Percentiles rank a stretch among this genome's conserved stretches.
Conservation (phyloP, 2,113 vertebrate genomes). For the Micromys minutus region DNA sequence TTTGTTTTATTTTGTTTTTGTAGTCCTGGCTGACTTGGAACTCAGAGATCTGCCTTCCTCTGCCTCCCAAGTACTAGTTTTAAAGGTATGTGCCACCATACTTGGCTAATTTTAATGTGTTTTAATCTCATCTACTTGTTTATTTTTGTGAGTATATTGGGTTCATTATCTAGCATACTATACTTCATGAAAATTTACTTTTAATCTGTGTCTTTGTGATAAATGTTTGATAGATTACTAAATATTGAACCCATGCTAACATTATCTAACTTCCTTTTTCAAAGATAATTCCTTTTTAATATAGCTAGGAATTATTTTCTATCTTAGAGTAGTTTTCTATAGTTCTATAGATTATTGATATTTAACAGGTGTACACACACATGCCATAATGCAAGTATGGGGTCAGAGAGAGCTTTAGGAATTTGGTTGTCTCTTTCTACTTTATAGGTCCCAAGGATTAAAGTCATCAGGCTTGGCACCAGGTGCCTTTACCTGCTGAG, state of each 20-base stretch:
- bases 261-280: conserved; percentile 33
- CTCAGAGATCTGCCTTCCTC: neutral
- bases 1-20: neutral
- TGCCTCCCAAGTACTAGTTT: neutral
- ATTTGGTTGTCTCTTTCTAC: no score
- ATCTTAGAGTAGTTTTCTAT: conserved; percentile 32
- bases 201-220: conserved; percentile 20
- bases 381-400: neutral
- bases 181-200: conserved; percentile 36
- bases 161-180: conserved; percentile 29
- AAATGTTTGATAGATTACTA: conserved; percentile 48
- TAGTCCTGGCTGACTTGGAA: neutral
- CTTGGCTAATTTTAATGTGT: neutral
- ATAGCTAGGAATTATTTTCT: conserved; percentile 12
- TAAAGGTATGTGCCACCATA: neutral
- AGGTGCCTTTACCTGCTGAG: neutral
- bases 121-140: conserved; percentile 54
- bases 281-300: conserved; percentile 61
- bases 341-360: neutral
- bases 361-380: neutral
- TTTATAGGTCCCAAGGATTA: no score
- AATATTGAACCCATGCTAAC: conserved; percentile 27
- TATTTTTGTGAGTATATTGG: conserved; percentile 42
- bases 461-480: neutral
- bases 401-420: neutral